Evolutionary conservation across 2,888 invertebrate genomes (phyloP), one percentile per base, ranked within the genome.

Genomic region (Adelphocoris suturalis): DNA sequence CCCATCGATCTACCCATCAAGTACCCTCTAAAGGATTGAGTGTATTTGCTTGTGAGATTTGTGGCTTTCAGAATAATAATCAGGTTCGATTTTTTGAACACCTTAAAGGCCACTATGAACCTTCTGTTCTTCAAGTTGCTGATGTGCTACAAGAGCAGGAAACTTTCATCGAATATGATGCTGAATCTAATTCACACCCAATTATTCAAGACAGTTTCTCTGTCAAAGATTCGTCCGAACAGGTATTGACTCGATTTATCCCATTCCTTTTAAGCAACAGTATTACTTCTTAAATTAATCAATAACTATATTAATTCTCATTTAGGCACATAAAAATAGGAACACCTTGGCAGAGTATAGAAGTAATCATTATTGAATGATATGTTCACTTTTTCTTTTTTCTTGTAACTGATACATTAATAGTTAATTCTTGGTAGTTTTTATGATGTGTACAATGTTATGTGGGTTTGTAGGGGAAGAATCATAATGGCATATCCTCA

Each of bases 51-150:
- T 98, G 98, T 93, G 97, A 97, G 93, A 93, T 98, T 16, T 98
- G 98, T 93, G 96, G 95, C n/a, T 95, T 95, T 91, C 95, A 95
- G 91, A 96, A 96, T 92, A 95, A 95, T 48, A 96, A 96, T 91
- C 98, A 98, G 93, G 93, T 97, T 23, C 96, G 96, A 92, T 98
- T 98, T 94, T 98, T 96, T 93, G 96, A 97, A 90, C 98, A 98
- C 93, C 94, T 98, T 11, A 97, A 97, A 93, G 95, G 95, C 90
- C 97, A 97, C 93, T 97, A 97, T 93, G 97, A 97, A 93, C 92
- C 92, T 0, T 84, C 89, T 14, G 82, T 89, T 23, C 37, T 89
- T 27, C 37, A 82, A 61, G 90, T 90, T 27, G 23, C 68, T 57
- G 85, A 90, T 75, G 88, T 28, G 2, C 68, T 88, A 19, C 81